phyloP scores from a whole-genome alignment of 2,113 vertebrate species.

The Ciconia boyciana region DNA sequence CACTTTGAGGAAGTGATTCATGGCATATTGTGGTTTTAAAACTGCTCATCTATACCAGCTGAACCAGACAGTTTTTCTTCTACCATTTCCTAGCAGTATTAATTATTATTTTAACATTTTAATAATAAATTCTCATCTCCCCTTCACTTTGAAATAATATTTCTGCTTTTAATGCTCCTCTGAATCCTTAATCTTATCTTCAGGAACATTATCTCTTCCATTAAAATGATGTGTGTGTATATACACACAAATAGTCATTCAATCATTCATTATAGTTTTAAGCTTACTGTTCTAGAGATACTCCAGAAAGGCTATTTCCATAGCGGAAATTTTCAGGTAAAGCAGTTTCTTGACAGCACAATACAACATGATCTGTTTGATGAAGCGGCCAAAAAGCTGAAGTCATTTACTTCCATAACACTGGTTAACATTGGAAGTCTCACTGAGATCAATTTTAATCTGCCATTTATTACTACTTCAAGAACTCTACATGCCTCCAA shows the following conservation, averaged over 20 bases:
- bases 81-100: neutral
- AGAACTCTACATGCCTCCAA: slow-evolving; percentile 20
- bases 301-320: neutral
- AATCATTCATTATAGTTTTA: neutral
- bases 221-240: slow-evolving; percentile 41
- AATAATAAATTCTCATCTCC: slow-evolving; percentile 31
- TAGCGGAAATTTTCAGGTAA: neutral
- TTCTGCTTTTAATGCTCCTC: slow-evolving; percentile 22
- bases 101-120: slow-evolving; percentile 31
- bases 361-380: neutral
- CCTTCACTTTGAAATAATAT: slow-evolving; percentile 26
- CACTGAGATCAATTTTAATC: slow-evolving; percentile 16
- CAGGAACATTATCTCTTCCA: slow-evolving; percentile 25
- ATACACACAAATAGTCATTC: slow-evolving; percentile 9
- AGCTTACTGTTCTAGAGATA: neutral
- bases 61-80: neutral
- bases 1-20: neutral
- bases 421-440: slow-evolving; percentile 1
- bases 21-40: neutral
- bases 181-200: neutral
- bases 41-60: neutral
- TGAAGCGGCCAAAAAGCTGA: neutral
- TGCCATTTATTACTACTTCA: slow-evolving; percentile 44
- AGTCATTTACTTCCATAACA: neutral
- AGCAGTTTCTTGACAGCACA: neutral